These are phyloP conservation scores for Archilochus colubris DNA, from an alignment of 2,113 vertebrate genomes.

Conservation along the genomic window DNA sequence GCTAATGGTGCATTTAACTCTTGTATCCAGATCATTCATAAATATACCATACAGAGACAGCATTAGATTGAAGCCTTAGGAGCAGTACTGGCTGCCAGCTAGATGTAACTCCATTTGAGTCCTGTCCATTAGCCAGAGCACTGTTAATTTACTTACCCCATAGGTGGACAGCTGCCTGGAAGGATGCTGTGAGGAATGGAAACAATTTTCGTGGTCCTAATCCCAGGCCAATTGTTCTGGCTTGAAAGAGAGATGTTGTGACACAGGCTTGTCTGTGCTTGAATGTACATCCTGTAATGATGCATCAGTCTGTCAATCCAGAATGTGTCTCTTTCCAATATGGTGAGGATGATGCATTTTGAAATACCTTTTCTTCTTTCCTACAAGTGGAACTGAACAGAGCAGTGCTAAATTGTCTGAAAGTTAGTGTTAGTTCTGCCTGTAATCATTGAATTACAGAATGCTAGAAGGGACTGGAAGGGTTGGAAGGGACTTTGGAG, in stretches of 20 bases:
- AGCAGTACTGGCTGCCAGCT: background rate
- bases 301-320: background rate
- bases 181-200: background rate
- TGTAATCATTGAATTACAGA: background rate
- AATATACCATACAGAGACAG: too few species aligned
- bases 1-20: too few species aligned
- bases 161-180: background rate
- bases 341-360: background rate
- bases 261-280: background rate
- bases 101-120: background rate
- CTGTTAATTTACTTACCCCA: rapidly evolving
- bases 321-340: background rate
- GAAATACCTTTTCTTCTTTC: background rate
- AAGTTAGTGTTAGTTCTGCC: background rate
- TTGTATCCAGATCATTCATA: too few species aligned
- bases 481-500: too few species aligned
- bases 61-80: background rate
- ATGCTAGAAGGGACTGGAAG: too few species aligned
- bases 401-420: background rate
- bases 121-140: background rate
- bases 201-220: background rate
- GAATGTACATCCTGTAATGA: background rate
- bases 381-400: background rate
- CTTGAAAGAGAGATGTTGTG: background rate
- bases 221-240: background rate